Base-by-base conservation (phyloP, 2,113 vertebrate species). In the Apodemus sylvaticus region DNA sequence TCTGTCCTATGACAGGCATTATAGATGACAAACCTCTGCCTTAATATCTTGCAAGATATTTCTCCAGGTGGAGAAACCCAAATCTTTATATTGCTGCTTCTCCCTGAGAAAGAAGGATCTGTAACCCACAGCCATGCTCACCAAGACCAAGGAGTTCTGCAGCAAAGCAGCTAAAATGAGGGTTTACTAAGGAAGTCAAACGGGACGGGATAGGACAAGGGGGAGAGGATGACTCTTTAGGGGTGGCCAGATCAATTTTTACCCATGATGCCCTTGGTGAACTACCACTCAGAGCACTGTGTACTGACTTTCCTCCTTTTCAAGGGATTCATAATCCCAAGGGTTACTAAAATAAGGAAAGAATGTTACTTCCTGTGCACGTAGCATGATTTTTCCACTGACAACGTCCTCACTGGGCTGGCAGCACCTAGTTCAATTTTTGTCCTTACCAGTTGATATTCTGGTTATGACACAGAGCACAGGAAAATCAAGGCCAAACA, bases 401-500 rank as follows among this genome's bases (percentile, higher is more conserved):
- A 97, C 97, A 94, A 89, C 93, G 97, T 97, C 93, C 92, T 31
- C 97, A 79, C 96, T 92, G 97, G 90, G 95, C 97, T 93, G 90
- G 83, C 97, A 97, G 94, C 24, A 83, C 95, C 97, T 96, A 97
- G 97, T 98, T 98, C 91, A 97, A 95, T 96, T 95, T 97, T 97
- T 94, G 95, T 97, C 95, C 74, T 94, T 74, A 58, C n/a, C 83
- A n/a, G 96, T 98, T 98, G 97, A 79, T 97, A 98, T 99, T 97
- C 98, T 97, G 91, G 81, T 96, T 98, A 96, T 98, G 86, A 97
- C 73, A 0, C 89, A 94, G 95, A 94, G 93, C 94, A 95, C 97
- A 97, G 94, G 73, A 98, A 98, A 98, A 97, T 98, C 96, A 95
- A 98, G 97, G 98, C 97, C 98, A 98, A 98, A 97, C 96, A 94